Evolutionary conservation across 2,113 vertebrate species (phyloP).

Genomic region (Bombycilla garrulus): DNA sequence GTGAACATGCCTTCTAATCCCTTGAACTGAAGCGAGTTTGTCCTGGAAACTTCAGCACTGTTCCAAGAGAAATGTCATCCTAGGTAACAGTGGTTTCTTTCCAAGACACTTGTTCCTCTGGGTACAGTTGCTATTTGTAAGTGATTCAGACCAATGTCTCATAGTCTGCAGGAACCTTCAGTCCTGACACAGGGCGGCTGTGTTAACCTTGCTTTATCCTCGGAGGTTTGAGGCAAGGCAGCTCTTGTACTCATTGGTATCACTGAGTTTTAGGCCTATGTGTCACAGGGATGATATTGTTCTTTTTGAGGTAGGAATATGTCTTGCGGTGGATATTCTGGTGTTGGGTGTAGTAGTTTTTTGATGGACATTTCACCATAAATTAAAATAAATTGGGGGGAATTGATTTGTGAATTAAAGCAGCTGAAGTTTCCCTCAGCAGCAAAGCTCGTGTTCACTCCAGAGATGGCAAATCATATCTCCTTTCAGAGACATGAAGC

Average conservation of each 20-base stretch:
- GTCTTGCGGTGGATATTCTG: neutral
- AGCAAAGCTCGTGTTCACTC: neutral
- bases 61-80: slow-evolving; percentile 17
- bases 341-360: neutral
- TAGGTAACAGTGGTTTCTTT: slow-evolving; percentile 19
- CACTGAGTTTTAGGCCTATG: neutral
- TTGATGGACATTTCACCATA: neutral
- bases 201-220: neutral
- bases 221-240: neutral
- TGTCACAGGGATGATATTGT: neutral
- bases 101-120: neutral
- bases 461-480: neutral
- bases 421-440: neutral
- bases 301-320: neutral
- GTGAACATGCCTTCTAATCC: neutral
- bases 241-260: neutral
- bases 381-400: neutral
- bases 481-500: neutral
- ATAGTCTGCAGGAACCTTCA: neutral
- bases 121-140: neutral
- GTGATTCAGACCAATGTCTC: neutral
- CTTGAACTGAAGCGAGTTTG: neutral
- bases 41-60: neutral
- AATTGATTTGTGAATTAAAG: neutral
- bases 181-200: neutral